These are phyloP conservation scores for Gymnodraco acuticeps DNA, from an alignment of 2,797 vertebrate species.

Conservation along the genomic window DNA sequence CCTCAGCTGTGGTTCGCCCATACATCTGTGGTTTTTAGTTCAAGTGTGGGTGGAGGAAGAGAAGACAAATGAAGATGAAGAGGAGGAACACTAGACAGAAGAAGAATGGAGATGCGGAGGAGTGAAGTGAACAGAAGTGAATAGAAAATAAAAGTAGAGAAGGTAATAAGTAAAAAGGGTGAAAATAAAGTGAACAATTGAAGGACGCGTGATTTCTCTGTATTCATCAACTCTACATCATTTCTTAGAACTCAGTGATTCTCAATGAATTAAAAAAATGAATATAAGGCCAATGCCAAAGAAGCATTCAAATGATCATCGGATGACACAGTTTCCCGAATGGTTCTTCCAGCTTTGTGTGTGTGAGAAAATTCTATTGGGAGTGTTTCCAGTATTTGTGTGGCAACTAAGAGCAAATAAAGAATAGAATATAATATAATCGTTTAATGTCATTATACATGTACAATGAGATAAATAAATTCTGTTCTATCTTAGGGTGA, in stretches of 20 bases:
- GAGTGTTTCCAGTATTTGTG: too few relatives aligned
- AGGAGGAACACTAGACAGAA: constrained; percentile 24
- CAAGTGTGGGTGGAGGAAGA: constrained; percentile 13
- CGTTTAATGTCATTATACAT: too few relatives aligned
- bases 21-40: constrained; percentile 36
- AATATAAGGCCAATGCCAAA: too few relatives aligned
- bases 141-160: constrained; percentile 1
- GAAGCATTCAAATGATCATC: too few relatives aligned
- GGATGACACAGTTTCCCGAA: too few relatives aligned
- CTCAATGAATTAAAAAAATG: not conserved
- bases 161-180: not conserved
- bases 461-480: too few relatives aligned
- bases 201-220: not conserved
- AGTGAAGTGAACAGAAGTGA: constrained; percentile 3
- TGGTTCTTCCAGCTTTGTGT: too few relatives aligned
- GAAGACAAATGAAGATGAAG: constrained; percentile 26
- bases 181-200: not conserved
- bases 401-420: too few relatives aligned
- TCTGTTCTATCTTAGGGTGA: too few relatives aligned
- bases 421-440: too few relatives aligned
- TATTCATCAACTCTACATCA: not conserved
- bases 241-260: not conserved
- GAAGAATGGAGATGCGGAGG: constrained; percentile 1
- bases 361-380: too few relatives aligned
- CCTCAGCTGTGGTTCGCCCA: constrained; percentile 18